These are phyloP conservation scores for Hapalemur alaotrensis DNA, from an alignment of 2,797 vertebrate species.

Conservation along the genomic window DNA sequence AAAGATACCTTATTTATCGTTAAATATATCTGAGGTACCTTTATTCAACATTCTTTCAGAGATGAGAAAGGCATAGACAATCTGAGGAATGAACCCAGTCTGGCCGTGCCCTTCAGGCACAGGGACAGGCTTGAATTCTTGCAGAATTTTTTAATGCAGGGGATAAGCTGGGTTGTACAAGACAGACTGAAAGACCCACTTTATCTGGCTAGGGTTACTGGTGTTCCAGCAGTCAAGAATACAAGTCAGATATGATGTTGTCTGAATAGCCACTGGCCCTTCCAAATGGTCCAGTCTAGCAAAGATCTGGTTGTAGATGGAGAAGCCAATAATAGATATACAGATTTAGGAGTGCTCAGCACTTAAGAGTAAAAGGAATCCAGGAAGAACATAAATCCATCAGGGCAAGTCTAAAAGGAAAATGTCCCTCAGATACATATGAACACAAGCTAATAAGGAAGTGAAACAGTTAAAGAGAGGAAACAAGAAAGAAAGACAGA, in stretches of 20 bases:
- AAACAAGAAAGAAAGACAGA: background rate
- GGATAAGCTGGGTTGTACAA: rapidly evolving
- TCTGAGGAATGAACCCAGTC: background rate
- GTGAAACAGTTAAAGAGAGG: background rate
- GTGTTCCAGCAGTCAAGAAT: background rate
- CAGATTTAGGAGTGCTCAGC: background rate
- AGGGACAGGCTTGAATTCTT: background rate
- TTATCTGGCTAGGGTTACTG: background rate
- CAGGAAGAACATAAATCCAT: background rate
- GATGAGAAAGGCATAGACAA: background rate
- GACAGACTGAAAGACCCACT: background rate
- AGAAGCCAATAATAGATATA: background rate
- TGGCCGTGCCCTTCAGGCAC: background rate
- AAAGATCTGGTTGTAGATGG: background rate
- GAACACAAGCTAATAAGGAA: background rate
- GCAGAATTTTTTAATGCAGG: background rate
- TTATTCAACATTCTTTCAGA: background rate
- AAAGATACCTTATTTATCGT: background rate
- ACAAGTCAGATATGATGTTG: background rate
- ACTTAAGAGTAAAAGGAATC: background rate
- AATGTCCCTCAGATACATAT: background rate
- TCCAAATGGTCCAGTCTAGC: background rate
- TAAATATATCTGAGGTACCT: background rate
- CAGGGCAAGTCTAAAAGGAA: background rate
- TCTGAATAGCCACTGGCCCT: background rate